Percentiles rank a stretch among this genome's conserved stretches.
These are phyloP conservation scores for Macrophya alboannulata DNA, from an alignment of 2,888 invertebrate species.

Conservation along the genomic window DNA sequence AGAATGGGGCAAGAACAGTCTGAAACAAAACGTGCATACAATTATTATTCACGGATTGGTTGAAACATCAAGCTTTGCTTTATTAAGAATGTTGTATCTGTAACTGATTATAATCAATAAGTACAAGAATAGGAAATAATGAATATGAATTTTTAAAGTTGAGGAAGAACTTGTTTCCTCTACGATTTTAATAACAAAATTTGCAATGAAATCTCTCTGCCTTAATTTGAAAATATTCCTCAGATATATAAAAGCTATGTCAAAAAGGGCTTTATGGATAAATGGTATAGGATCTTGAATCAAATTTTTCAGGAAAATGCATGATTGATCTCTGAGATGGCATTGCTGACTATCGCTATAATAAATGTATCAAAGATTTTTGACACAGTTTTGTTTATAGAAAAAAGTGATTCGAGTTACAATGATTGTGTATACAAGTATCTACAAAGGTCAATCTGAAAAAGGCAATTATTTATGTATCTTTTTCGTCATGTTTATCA, in stretches of 20 bases:
- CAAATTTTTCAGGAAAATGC: not conserved
- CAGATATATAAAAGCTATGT: too few species aligned
- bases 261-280: too few species aligned
- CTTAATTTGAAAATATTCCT: too few species aligned
- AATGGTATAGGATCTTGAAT: not conserved
- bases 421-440: not conserved
- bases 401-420: not conserved
- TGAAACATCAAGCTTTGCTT: not conserved
- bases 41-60: not conserved
- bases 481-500: too few species aligned
- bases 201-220: too few species aligned
- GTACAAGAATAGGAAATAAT: not conserved
- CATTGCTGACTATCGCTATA: not conserved
- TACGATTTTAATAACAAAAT: not conserved
- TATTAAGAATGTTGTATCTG: not conserved
- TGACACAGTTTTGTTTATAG: too few species aligned
- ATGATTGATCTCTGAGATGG: not conserved
- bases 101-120: not conserved
- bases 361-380: not conserved
- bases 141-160: not conserved
- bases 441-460: too few species aligned
- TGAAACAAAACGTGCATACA: slow-evolving; percentile 62
- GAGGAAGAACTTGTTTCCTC: not conserved
- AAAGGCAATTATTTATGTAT: too few species aligned
- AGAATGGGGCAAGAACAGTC: slow-evolving; percentile 71